Base-by-base conservation (phyloP, 2,888 invertebrate species). In the Molorchus minor region DNA sequence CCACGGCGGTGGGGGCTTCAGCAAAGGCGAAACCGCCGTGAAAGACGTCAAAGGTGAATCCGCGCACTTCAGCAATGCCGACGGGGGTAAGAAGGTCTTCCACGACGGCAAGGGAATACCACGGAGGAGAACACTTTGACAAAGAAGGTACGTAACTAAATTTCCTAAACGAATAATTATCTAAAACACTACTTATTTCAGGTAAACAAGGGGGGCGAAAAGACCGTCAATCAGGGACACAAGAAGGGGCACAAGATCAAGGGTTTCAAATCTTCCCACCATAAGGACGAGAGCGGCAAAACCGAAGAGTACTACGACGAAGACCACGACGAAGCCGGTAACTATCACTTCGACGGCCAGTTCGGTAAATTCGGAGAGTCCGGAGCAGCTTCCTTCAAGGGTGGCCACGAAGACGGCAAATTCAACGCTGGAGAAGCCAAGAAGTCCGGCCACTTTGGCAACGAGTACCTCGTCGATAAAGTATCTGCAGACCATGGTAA, bases 301-400 rank as follows among this genome's bases (percentile, higher is more conserved):
- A 84, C 86, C 3, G 87, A 87, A 73, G 86, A 83, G 69, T 88
- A 84, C 80, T 88, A 86, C 69, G 88, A 88, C 56, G 87, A 87
- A 69, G 85, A 84, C 13, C 85, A 87, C 67, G 86, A 88, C 70
- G 86, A 87, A 73, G 87, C 85, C 0, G 85, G 86, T 66, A 84
- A 86, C 69, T 83, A 83, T 70, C 75, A 84, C 25, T 83, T 83
- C 62, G 84, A 84, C 3, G 85, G 86, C 19, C 83, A 85, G 63
- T 81, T 83, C 56, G 86, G 85, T 1, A 81, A 84, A 0, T 87
- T 85, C 69, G 87, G 87, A 0, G 85, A 86, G 68, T 83, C 84
- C 25, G 79, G 84, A 0, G 82, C 83, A 15, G 82, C 85, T 71
- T 82, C 84, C 0, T 86, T 83, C 79, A 86, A 86, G 72, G 87